Evolutionary conservation across 2,888 invertebrate genomes (phyloP), one percentile per base, ranked within the genome.

Genomic region (Hypselothyrea guttata): DNA sequence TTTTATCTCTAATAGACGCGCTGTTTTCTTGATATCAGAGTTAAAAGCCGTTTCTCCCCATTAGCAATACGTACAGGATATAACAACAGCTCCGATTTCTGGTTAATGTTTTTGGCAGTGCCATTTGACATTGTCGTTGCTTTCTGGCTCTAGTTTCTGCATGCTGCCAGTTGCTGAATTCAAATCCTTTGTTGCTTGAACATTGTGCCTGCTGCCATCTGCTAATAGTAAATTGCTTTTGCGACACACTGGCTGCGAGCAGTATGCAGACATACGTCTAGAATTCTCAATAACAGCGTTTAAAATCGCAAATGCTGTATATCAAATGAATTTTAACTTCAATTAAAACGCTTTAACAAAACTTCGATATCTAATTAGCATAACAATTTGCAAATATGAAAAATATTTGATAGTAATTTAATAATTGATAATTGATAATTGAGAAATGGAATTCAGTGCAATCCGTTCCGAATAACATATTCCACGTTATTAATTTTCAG

Each of bases 171-270:
- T 38, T 46, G 46, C 54, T 38, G 52, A 44, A 53, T 33, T 45
- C 40, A 53, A 54, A 59, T 41, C 46, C 40, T 41, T 47, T 37
- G 71, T 51, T 71, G 41, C 12, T 18, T 31, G 28, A 56, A 35
- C 41, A 46, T 49, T 33, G 22, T 5, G 22, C 22, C 22, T 22
- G 22, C 22, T 41, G 46, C 55, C 72, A 60, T 48, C 55, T 69
- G 67, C 49, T 61, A 44, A 59, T 51, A 55, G 54, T 42, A 71
- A 66, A 59, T 69, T 71, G 68, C 59, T 65, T 71, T 46, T 54
- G 56, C 60, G 28, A 55, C 67, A 55, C 68, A 68, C 51, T 64
- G 52, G 59, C 67, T 34, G 52, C 48, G 41, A 57, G 67, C 60
- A 60, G 52, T 66, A 57, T 16, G 34, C 51, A 16, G 18, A 35